phyloP scores from a whole-genome alignment of 2,113 vertebrate genomes.

The Atractosteus spatula region DNA sequence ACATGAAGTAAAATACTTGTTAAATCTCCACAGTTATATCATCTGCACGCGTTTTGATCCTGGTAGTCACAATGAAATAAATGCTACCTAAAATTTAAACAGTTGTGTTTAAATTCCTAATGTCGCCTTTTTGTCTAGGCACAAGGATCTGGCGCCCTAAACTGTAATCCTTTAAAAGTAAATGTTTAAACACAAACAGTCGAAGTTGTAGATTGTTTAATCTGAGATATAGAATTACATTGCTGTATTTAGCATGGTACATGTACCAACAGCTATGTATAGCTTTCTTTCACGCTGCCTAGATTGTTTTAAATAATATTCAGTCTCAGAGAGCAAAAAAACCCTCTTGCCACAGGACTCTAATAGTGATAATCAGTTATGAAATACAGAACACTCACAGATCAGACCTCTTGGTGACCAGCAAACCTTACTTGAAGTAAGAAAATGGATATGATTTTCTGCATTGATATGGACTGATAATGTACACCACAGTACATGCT shows the following conservation, averaged over 20 bases:
- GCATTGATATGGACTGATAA: not conserved
- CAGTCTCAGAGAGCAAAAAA: slow-evolving; percentile 67
- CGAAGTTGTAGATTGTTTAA: slow-evolving; percentile 76
- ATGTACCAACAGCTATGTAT: slow-evolving; percentile 59
- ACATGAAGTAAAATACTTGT: slow-evolving; percentile 18
- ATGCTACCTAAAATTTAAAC: slow-evolving; percentile 36
- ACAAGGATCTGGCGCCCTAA: slow-evolving; percentile 69
- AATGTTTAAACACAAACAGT: slow-evolving; percentile 88
- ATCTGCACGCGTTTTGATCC: slow-evolving; percentile 24
- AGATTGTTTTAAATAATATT: slow-evolving; percentile 69
- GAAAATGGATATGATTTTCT: too few relatives aligned
- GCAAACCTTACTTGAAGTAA: too few relatives aligned
- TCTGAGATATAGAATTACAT: slow-evolving; percentile 75
- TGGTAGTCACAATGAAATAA: slow-evolving; percentile 24
- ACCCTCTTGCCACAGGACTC: slow-evolving; percentile 43
- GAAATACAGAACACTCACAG: slow-evolving; percentile 5
- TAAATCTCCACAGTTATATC: slow-evolving; percentile 14
- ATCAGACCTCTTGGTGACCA: too few relatives aligned
- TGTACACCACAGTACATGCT: not conserved
- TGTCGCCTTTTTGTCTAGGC: slow-evolving; percentile 88
- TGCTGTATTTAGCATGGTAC: slow-evolving; percentile 62
- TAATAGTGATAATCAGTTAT: not conserved
- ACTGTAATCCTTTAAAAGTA: slow-evolving; percentile 85
- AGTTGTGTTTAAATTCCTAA: slow-evolving; percentile 63
- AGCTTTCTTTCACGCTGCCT: slow-evolving; percentile 55